phyloP scores from a whole-genome alignment of 2,888 invertebrate species.

The Xanthorhoe spadicearia region DNA sequence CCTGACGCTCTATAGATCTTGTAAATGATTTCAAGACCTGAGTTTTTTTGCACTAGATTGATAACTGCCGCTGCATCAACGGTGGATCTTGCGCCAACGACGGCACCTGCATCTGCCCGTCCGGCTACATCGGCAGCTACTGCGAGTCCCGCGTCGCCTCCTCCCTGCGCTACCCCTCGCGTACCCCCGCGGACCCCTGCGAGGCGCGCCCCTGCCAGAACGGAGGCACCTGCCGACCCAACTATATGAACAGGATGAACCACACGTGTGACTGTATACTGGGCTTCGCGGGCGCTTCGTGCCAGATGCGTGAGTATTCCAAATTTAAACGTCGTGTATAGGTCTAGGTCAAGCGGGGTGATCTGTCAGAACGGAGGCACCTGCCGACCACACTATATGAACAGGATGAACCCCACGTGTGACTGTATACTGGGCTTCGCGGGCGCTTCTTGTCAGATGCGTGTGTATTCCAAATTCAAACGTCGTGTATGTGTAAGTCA shows the following conservation, averaged over 20 bases:
- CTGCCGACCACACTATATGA: too few species aligned
- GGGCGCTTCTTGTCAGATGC: too few species aligned
- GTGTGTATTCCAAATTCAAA: neutral
- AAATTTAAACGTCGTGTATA: too few species aligned
- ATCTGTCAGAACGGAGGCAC: too few species aligned
- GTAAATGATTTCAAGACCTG: too few species aligned
- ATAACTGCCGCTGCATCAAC: constrained; percentile 86
- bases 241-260: constrained; percentile 64
- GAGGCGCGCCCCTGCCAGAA: constrained; percentile 90
- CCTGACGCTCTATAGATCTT: too few species aligned
- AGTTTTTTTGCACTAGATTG: constrained; percentile 8
- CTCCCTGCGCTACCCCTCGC: constrained; percentile 51
- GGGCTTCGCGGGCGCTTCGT: constrained; percentile 90
- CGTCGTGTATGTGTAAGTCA: too few species aligned
- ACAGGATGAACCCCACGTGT: too few species aligned
- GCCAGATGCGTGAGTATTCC: constrained; percentile 88
- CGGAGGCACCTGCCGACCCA: constrained; percentile 89
- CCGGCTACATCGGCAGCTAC: constrained; percentile 64
- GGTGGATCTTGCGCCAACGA: constrained; percentile 86
- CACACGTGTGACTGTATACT: constrained; percentile 93
- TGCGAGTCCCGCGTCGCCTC: constrained; percentile 70
- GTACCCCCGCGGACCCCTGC: constrained; percentile 78
- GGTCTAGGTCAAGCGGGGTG: too few species aligned
- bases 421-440: too few species aligned
- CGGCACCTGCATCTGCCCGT: constrained; percentile 83